A percentile compares a stretch with the other conserved stretches of the same genome.
phyloP scores from a whole-genome alignment of 1,140 invertebrate genomes.

The Pinna nobilis region DNA sequence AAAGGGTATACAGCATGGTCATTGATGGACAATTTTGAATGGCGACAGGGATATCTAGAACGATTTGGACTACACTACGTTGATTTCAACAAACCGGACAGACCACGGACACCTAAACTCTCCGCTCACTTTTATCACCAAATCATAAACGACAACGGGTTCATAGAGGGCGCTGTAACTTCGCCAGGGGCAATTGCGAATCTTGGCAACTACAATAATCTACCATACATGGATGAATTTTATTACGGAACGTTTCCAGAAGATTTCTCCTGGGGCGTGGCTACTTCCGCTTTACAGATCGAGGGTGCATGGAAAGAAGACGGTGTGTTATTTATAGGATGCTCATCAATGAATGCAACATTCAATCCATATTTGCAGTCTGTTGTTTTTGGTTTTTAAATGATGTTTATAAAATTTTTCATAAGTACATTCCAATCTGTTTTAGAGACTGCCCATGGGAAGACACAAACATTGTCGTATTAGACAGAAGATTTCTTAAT shows the following conservation, averaged over 20 bases:
- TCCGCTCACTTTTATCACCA: slow-evolving; percentile 57
- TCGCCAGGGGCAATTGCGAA: slow-evolving; percentile 9
- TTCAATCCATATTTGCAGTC: not conserved
- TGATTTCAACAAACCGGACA: slow-evolving; percentile 81
- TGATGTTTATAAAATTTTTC: not conserved
- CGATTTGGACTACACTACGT: slow-evolving; percentile 86
- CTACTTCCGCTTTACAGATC: slow-evolving; percentile 73
- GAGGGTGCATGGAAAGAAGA: slow-evolving; percentile 72
- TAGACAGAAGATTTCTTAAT: too few relatives aligned
- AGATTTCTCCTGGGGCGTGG: slow-evolving; percentile 72
- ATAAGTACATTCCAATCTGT: not conserved
- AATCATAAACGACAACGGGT: slow-evolving; percentile 45
- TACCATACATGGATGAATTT: slow-evolving; percentile 47
- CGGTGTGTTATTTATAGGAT: slow-evolving; percentile 52
- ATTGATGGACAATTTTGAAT: slow-evolving; percentile 89
- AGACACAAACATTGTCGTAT: too few relatives aligned
- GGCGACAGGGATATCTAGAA: slow-evolving; percentile 76
- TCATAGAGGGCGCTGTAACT: slow-evolving; percentile 42
- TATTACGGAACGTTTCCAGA: slow-evolving; percentile 69
- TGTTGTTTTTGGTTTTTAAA: not conserved
- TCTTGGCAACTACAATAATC: not conserved
- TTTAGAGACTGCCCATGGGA: too few relatives aligned
- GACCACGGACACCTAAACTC: slow-evolving; percentile 81
- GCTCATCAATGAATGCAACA: not conserved
- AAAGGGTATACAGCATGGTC: slow-evolving; percentile 84